phyloP scores from a whole-genome alignment of 2,888 invertebrate genomes.

The Callyntrura guangdongensis region DNA sequence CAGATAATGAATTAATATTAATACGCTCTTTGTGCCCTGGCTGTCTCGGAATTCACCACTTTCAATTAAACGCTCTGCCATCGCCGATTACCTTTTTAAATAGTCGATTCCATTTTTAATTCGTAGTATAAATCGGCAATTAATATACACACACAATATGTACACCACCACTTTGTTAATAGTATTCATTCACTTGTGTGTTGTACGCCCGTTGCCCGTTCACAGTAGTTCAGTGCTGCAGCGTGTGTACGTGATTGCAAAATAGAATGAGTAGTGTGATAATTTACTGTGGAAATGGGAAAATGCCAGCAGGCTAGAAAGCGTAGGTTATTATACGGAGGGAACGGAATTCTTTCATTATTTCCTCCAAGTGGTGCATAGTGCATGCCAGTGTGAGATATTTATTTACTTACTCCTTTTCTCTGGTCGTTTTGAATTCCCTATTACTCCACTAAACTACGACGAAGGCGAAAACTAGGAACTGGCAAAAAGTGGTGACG shows the following conservation, averaged over 20 bases:
- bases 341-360: conserved; percentile 48
- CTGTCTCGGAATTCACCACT: not conserved
- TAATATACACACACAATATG: not conserved
- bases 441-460: conserved; percentile 36
- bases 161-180: not conserved
- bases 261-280: conserved; percentile 34
- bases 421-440: conserved; percentile 10
- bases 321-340: conserved; percentile 56
- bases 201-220: no score
- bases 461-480: conserved; percentile 28
- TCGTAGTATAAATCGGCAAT: conserved; percentile 21
- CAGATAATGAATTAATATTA: no score
- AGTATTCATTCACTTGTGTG: conserved; percentile 16
- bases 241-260: not conserved
- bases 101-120: conserved; percentile 35
- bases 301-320: conserved; percentile 47
- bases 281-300: conserved; percentile 44
- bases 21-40: not conserved
- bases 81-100: not conserved
- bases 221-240: no score
- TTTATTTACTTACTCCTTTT: conserved; percentile 45
- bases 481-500: conserved; percentile 50
- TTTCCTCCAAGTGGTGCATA: conserved; percentile 65
- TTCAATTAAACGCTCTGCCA: conserved; percentile 3
- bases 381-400: conserved; percentile 38